Conservation (phyloP, 2,888 invertebrate species). For the Machimus atricapillus region DNA sequence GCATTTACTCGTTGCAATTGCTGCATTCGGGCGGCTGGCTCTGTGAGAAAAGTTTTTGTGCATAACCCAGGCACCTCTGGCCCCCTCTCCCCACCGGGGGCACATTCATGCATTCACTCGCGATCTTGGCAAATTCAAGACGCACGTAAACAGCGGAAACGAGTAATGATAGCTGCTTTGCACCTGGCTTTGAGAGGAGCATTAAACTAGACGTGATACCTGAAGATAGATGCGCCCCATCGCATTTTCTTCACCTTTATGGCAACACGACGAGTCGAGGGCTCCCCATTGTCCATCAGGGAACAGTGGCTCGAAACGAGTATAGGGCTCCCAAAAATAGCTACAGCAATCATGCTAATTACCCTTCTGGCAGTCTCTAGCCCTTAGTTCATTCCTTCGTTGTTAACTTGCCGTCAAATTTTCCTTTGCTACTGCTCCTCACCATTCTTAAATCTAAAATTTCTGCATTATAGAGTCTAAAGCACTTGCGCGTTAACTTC, state of each 20-base stretch:
- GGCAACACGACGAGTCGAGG: background rate
- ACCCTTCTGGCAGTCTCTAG: background rate
- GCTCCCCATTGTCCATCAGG: background rate
- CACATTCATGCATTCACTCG: background rate
- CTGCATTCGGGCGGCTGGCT: background rate
- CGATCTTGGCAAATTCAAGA: background rate
- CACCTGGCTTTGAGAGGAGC: slow-evolving; percentile 14
- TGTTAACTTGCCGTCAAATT: background rate
- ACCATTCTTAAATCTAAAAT: too few relatives aligned
- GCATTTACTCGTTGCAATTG: slow-evolving; percentile 16
- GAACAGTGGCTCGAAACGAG: background rate
- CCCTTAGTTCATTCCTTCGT: background rate
- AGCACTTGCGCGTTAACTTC: too few relatives aligned
- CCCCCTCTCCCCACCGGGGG: background rate
- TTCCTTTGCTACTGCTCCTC: too few relatives aligned
- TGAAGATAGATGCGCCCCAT: background rate
- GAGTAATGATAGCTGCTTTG: slow-evolving; percentile 32
- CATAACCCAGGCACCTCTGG: background rate
- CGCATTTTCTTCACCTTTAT: background rate
- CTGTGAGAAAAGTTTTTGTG: slow-evolving; percentile 14
- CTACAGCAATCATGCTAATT: background rate
- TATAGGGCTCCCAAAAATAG: background rate
- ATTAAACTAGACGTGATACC: slow-evolving; percentile 6
- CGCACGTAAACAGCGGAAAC: slow-evolving; percentile 25
- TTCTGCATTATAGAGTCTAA: too few relatives aligned